These are phyloP conservation scores for Chascanopsetta lugubris DNA, from an alignment of 2,113 vertebrate species.

Conservation along the genomic window DNA sequence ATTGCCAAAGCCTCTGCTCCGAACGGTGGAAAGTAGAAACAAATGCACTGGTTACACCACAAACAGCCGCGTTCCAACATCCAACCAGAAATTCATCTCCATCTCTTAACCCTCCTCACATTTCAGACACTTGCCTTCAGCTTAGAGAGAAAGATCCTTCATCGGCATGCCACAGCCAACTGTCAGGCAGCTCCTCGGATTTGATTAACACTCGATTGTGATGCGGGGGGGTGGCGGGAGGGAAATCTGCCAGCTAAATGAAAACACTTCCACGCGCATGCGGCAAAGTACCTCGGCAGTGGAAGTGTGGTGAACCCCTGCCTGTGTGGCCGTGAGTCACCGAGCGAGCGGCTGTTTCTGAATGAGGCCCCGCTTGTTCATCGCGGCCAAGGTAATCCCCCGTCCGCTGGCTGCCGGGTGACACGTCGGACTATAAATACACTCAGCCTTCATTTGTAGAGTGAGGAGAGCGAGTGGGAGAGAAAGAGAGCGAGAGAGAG, in stretches of 20 bases:
- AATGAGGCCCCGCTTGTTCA: constrained; percentile 70
- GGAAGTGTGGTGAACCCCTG: constrained; percentile 46
- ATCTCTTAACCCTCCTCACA: neutral
- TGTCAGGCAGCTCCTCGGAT: neutral
- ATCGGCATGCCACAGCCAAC: neutral
- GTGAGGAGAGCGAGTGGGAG: constrained; percentile 1
- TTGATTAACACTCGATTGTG: constrained; percentile 1
- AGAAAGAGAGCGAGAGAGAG: constrained; percentile 17
- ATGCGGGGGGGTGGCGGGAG: no score
- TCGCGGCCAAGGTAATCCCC: constrained; percentile 76
- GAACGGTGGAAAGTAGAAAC: neutral
- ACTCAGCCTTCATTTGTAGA: constrained; percentile 65
- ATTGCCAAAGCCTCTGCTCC: neutral
- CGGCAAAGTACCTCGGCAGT: constrained; percentile 52
- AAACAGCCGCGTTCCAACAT: neutral
- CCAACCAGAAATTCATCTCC: neutral
- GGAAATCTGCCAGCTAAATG: constrained; percentile 4
- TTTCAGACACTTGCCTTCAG: constrained; percentile 1
- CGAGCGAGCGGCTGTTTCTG: constrained; percentile 56
- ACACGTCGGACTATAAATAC: constrained; percentile 80
- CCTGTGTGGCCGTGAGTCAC: constrained; percentile 69
- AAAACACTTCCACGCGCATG: neutral
- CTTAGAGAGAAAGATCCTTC: neutral
- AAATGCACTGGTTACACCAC: constrained; percentile 1
- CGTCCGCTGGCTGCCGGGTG: constrained; percentile 66